Percentiles rank a stretch among this genome's conserved stretches.
phyloP scores from a whole-genome alignment of 2,888 invertebrate genomes.

The Vandiemenella viatica region DNA sequence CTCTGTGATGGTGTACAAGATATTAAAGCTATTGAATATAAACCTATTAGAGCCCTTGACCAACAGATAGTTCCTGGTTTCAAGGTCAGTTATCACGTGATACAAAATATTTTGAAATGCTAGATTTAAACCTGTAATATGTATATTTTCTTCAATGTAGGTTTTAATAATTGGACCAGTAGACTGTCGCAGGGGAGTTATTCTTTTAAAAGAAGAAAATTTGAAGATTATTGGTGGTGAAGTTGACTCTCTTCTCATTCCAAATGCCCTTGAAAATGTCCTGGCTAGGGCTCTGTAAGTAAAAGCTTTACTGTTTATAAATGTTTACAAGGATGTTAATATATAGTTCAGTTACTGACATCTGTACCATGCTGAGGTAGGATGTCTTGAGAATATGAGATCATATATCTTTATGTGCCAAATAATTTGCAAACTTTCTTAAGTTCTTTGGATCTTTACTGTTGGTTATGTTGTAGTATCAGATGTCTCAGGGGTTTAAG shows the following conservation, averaged over 20 bases:
- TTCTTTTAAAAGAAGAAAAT: conserved; percentile 45
- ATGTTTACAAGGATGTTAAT: neutral
- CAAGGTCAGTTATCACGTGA: too few relatives aligned
- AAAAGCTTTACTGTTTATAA: neutral
- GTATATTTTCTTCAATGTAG: too few relatives aligned
- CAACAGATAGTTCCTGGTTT: conserved; percentile 20
- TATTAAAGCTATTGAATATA: conserved; percentile 48
- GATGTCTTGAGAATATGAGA: too few relatives aligned
- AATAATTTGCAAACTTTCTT: too few relatives aligned
- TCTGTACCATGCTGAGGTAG: too few relatives aligned
- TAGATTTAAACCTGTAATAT: too few relatives aligned
- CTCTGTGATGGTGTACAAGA: conserved; percentile 61
- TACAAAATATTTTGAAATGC: too few relatives aligned
- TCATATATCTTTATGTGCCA: too few relatives aligned
- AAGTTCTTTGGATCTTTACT: too few relatives aligned
- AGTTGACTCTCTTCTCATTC: conserved; percentile 42
- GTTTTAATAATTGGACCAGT: conserved; percentile 51
- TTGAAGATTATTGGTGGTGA: conserved; percentile 55
- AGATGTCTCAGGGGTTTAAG: too few relatives aligned
- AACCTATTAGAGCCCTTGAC: conserved; percentile 17
- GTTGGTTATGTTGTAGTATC: too few relatives aligned
- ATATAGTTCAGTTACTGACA: too few relatives aligned
- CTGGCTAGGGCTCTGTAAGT: conserved; percentile 38
- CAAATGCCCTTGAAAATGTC: conserved; percentile 44
- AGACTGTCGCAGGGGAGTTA: conserved; percentile 49